Evolutionary conservation across 2,797 vertebrate genomes (phyloP).

Genomic region (Tokudaia tokunoshimensis): DNA sequence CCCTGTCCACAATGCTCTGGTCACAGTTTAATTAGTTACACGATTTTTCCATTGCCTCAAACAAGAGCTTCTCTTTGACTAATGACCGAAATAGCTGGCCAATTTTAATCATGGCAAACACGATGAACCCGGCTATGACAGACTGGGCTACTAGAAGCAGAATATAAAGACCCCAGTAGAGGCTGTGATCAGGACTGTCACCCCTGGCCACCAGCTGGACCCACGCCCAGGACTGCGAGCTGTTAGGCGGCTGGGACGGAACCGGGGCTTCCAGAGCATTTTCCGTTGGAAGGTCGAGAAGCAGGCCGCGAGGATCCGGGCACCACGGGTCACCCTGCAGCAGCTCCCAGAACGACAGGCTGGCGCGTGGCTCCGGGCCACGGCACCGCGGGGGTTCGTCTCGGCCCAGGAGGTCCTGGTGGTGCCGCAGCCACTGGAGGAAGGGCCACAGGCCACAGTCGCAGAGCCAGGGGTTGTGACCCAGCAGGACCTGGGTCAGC

Average conservation of each 20-base stretch:
- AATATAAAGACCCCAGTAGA: conserved; percentile 76
- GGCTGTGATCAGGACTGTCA: not conserved
- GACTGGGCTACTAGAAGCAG: conserved; percentile 82
- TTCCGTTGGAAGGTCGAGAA: not conserved
- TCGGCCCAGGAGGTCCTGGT: conserved; percentile 78
- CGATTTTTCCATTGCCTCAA: not conserved
- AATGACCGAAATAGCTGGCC: conserved; percentile 74
- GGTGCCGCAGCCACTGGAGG: conserved; percentile 89
- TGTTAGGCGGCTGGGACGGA: rapidly evolving
- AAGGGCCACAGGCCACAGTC: conserved; percentile 90
- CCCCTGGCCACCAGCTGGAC: not conserved
- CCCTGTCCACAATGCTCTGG: not conserved
- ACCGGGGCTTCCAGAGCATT: not conserved
- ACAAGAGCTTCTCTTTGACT: conserved; percentile 51
- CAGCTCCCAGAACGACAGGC: conserved; percentile 76
- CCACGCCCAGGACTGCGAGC: not conserved
- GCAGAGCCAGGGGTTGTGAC: conserved; percentile 92
- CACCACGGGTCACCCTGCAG: conserved; percentile 69
- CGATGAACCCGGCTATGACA: conserved; percentile 69
- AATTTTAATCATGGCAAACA: conserved; percentile 82
- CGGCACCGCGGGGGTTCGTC: conserved; percentile 76
- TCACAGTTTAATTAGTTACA: conserved; percentile 22
- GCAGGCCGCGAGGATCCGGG: not conserved
- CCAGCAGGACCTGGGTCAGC: conserved; percentile 84
- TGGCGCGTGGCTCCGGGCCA: conserved; percentile 65